Evolutionary conservation across 2,797 vertebrate species (phyloP).

Genomic region (Cetoscarus ocellatus): DNA sequence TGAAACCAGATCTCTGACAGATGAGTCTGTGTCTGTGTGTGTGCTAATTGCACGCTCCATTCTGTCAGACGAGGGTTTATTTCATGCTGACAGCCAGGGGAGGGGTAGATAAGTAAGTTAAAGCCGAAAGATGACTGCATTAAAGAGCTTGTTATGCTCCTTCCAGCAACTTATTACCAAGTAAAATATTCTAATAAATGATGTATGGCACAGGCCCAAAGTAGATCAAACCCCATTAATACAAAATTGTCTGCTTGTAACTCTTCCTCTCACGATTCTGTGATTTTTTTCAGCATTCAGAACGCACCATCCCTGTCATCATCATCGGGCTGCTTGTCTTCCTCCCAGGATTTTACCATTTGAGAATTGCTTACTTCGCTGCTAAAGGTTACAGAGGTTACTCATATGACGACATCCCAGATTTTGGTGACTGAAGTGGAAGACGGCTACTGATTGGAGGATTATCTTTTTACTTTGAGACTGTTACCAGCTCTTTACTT

Average conservation of each 20-base stretch:
- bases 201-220: background rate
- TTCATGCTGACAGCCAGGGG: conserved; percentile 2
- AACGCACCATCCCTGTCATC: conserved; percentile 92
- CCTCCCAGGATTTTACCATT: conserved; percentile 96
- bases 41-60: conserved; percentile 16
- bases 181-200: background rate
- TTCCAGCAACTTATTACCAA: conserved; percentile 2
- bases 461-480: conserved; percentile 1
- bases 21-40: conserved; percentile 37
- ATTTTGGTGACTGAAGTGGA: conserved; percentile 92
- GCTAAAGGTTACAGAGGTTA: conserved; percentile 95
- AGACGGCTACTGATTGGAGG: background rate
- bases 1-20: conserved; percentile 31
- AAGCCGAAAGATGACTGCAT: conserved; percentile 27
- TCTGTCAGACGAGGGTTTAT: background rate
- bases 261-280: background rate
- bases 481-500: conserved; percentile 52
- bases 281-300: conserved; percentile 84
- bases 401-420: conserved; percentile 97
- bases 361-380: conserved; percentile 95
- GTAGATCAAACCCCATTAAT: background rate
- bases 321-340: conserved; percentile 95
- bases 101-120: conserved; percentile 34
- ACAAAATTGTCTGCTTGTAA: background rate
- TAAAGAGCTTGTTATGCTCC: conserved; percentile 1